Percentiles rank a stretch among this genome's conserved stretches.
Evolutionary conservation across 1,140 invertebrate species (phyloP).

Genomic region (Lepidurus couesii): DNA sequence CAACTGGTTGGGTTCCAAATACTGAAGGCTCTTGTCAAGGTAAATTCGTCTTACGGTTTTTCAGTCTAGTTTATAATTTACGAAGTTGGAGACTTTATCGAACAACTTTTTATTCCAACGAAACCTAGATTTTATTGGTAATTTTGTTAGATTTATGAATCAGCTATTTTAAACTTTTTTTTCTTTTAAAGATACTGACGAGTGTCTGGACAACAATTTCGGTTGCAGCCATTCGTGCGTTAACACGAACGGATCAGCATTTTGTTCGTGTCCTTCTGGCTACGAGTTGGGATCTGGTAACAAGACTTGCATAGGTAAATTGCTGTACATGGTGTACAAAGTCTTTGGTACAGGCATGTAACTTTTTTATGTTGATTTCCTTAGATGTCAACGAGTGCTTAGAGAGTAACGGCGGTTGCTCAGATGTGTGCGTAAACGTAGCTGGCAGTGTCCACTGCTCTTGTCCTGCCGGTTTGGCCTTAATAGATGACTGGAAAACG

Average conservation of each 20-base stretch:
- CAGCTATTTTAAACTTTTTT: neutral
- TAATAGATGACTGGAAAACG: constrained; percentile 46
- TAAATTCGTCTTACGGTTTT: constrained; percentile 34
- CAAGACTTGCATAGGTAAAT: constrained; percentile 43
- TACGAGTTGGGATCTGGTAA: constrained; percentile 44
- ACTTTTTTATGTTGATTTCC: constrained; percentile 33
- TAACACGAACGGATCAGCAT: constrained; percentile 50
- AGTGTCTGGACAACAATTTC: constrained; percentile 51
- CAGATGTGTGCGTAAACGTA: constrained; percentile 73
- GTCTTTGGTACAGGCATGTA: neutral
- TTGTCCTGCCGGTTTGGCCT: constrained; percentile 44
- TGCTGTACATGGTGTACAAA: constrained; percentile 41
- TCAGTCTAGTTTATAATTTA: too few species aligned
- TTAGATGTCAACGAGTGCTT: constrained; percentile 76
- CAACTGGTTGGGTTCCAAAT: constrained; percentile 19
- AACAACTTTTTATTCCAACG: too few species aligned
- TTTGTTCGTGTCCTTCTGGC: constrained; percentile 55
- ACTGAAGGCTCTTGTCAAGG: constrained; percentile 48
- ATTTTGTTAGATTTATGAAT: neutral
- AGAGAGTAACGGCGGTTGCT: constrained; percentile 62
- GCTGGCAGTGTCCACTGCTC: constrained; percentile 56
- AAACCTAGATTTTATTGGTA: neutral
- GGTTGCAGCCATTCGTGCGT: constrained; percentile 55
- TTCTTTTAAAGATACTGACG: constrained; percentile 48
- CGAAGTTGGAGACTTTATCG: too few species aligned